Evolutionary conservation across 1,140 invertebrate genomes (phyloP), one percentile per base, ranked within the genome.

Genomic region (Papilio aristodemus): DNA sequence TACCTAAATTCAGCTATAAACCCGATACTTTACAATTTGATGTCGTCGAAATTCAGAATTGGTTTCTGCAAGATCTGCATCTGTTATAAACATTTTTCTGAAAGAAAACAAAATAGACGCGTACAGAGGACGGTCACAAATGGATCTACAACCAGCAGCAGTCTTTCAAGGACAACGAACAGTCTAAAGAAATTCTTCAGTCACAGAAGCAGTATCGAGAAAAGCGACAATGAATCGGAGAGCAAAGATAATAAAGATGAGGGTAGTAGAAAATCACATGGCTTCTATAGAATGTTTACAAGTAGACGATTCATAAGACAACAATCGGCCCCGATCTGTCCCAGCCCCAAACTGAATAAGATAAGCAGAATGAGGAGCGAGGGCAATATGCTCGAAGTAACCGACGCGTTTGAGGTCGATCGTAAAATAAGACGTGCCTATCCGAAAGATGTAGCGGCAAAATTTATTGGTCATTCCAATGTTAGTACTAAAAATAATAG

Each of bases 1-100:
- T 97, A 97, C 82, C 91, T 97, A 63, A 97, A 98, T 82, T 97
- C 96, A 0, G 96, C 95, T 7, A 91, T 97, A 43, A 97, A 97
- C 91, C 96, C 96, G 0, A 95, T 97, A 69, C 84, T 97, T 1
- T 97, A 97, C 79, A 96, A 96, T 85, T 87, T 96, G n/a, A 96
- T 96, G 95, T 96, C 95, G 22, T 96, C 95, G 13, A 97, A 97
- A 86, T 97, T 97, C 83, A 93, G 96, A 1, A 93, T 93, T 19
- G 96, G 95, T 4, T 97, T 97, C 77, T 85, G 94, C 17, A 88
- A 92, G 73, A 87, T 96, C 0, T 95, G 95, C 74, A 92, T 93
- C 10, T 84, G 93, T 14, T 92, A 90, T 58, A 90, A 86, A 37
- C 91, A 87, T 69, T 69, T 76, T 19, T 71, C 73, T 70, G 81